Evolutionary conservation across 1,140 invertebrate species (phyloP), one percentile per base, ranked within the genome.

Genomic region (Drosophila lacertosa): DNA sequence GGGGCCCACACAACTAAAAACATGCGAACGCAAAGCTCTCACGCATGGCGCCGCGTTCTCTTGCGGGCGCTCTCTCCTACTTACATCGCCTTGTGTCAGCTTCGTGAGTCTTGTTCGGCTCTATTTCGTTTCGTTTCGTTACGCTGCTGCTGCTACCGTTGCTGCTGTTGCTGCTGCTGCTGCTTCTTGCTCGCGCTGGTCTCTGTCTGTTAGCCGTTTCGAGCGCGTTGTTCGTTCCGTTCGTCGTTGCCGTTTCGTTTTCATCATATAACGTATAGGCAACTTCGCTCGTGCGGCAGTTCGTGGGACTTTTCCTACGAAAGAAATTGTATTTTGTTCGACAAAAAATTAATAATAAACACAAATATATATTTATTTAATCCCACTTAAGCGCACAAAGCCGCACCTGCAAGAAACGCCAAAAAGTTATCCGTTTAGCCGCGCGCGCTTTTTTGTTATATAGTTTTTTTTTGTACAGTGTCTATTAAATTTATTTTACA

Each of bases 271-370:
- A 74, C 71, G 67, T 70, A 64, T 42, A 70, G 55, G 67, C 69
- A 75, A 75, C 72, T 75, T 72, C 54, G 72, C 60, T 75, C 67
- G 72, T 67, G 75, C 74, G 71, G 71, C 63, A 48, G 69, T 77
- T 77, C 60, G 74, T 75, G 72, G 42, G 51, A 63, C 68, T 78
- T 78, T 72, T 75, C 63, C 42, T 57, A 44, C 40, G 63, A 60
- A 59, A 67, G 67, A 67, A 54, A 39, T 32, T 47, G 48, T 59
- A 72, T 58, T 48, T 72, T 60, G 32, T 53, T 54, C 20, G 54
- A 71, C 53, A 59, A 58, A 54, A 72, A 70, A 55, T 32, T 50
- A 42, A 51, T 50, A 58, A 68, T 55, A 39, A 73, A 35, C 45
- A 53, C 35, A 59, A 18, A 51, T 15, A 59, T 33, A 47, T 42